Evolutionary conservation across 2,888 invertebrate species (phyloP), one percentile per base, ranked within the genome.

Genomic region (Zaprionus bogoriensis): DNA sequence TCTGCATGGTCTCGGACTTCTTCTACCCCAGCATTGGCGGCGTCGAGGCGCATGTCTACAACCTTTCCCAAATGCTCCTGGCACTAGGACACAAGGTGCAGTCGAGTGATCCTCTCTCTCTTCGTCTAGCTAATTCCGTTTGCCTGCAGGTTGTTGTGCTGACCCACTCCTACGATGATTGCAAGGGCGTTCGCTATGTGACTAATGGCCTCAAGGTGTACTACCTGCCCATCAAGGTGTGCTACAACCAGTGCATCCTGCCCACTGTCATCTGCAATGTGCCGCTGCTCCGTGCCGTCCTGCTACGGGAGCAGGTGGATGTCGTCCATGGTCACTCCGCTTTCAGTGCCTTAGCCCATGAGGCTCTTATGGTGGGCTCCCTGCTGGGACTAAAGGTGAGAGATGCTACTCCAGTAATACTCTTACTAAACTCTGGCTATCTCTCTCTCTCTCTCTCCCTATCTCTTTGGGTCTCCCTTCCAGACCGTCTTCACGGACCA

Each of bases 1-100:
- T 87, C 38, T 81, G 97, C 89, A 97, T 98, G 96, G 98, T 97
- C 4, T 99, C 99, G 4, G 99, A 99, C 92, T 99, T 99, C 91
- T 99, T 99, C 92, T 99, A 97, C 90, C 99, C 99, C 2, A 99
- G 99, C 90, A 97, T 98, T 91, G 99, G 99, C 39, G 99, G 99
- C 27, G 99, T 99, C 0, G 99, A 99, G 91, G 98, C 98, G 88
- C 99, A 99, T 89, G 98, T 99, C 73, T 99, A 97, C 91, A 99
- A 99, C 91, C 92, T 99, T 76, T 96, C 98, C 0, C 98, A 99
- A 90, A 99, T 99, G 91, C 92, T 99, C 46, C 92, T 99, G 28
- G 93, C 94, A 66, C 93, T 94, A 79, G 98, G 98, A 0, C 99
- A 99, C 91, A 98, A 98, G 93, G 98, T 67, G 12, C 46, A 52